Conservation (phyloP, 2,113 vertebrate genomes). For the Gallinago undulata region DNA sequence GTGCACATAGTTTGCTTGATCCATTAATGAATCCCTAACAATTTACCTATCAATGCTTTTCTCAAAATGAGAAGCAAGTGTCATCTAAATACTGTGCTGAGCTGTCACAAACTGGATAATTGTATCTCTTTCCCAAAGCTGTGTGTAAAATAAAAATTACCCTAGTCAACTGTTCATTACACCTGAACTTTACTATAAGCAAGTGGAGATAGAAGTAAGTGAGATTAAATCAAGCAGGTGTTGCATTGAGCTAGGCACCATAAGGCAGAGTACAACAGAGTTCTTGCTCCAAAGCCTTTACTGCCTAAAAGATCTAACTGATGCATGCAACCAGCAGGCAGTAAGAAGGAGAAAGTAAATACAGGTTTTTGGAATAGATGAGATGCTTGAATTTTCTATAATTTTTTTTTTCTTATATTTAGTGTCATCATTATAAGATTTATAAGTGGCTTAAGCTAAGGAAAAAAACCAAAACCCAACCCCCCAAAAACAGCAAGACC, state of each 20-base stretch:
- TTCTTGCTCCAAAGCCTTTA: not conserved
- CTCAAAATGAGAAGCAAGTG: not conserved
- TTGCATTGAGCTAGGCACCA: not conserved
- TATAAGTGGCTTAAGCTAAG: not conserved
- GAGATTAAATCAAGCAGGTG: not conserved
- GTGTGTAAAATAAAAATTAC: not conserved
- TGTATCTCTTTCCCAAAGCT: not conserved
- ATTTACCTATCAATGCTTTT: not conserved
- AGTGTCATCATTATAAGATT: not conserved
- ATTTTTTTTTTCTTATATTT: not conserved
- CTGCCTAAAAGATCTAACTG: not conserved
- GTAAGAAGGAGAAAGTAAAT: not conserved
- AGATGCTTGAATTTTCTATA: not conserved
- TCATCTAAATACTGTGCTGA: not conserved
- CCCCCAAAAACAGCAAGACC: rapidly evolving
- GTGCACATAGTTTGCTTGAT: not conserved
- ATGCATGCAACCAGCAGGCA: not conserved
- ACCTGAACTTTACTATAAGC: not conserved
- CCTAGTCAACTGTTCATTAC: not conserved
- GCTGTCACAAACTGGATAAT: not conserved
- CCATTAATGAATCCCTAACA: not conserved
- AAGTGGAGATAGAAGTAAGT: not conserved
- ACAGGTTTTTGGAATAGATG: not conserved
- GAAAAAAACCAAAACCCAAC: not conserved
- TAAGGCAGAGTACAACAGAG: not conserved